Evolutionary conservation across 2,888 invertebrate species (phyloP).

Genomic region (Xiphydria camelus): DNA sequence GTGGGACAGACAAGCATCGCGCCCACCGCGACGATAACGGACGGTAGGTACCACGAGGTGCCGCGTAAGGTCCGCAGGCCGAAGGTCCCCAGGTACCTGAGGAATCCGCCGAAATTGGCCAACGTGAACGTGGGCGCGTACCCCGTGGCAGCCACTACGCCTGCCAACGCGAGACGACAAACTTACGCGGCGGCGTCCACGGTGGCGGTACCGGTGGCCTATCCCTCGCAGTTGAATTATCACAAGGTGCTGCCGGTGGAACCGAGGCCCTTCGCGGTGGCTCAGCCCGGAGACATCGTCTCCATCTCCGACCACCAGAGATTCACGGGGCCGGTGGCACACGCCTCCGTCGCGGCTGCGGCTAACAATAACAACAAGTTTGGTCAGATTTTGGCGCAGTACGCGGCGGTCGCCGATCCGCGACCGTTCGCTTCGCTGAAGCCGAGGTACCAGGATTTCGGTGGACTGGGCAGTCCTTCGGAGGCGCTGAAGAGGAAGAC

Average conservation of each 20-base stretch:
- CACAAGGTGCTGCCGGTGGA: not conserved
- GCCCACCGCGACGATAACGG: not conserved
- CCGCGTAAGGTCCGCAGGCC: slow-evolving; percentile 8
- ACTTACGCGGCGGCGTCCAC: not conserved
- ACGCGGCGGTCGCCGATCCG: not conserved
- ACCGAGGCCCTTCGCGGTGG: too few relatives aligned
- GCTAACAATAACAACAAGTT: not conserved
- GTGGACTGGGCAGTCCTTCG: too few relatives aligned
- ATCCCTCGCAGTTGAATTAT: not conserved
- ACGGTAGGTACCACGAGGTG: slow-evolving; percentile 15
- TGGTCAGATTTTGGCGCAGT: not conserved
- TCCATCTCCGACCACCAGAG: not conserved
- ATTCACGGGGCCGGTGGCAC: not conserved
- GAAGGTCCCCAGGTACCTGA: too few relatives aligned
- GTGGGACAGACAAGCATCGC: too few relatives aligned
- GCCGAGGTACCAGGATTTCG: too few relatives aligned
- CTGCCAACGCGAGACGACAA: not conserved
- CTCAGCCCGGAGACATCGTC: not conserved
- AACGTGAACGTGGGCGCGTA: not conserved
- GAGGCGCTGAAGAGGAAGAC: too few relatives aligned
- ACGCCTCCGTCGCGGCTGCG: too few relatives aligned
- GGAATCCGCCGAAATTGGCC: slow-evolving; percentile 4
- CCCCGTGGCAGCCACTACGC: not conserved
- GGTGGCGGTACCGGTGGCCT: not conserved
- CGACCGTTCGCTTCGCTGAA: too few relatives aligned